phyloP scores from a whole-genome alignment of 1,140 invertebrate species.

The Cotesia chilonis region DNA sequence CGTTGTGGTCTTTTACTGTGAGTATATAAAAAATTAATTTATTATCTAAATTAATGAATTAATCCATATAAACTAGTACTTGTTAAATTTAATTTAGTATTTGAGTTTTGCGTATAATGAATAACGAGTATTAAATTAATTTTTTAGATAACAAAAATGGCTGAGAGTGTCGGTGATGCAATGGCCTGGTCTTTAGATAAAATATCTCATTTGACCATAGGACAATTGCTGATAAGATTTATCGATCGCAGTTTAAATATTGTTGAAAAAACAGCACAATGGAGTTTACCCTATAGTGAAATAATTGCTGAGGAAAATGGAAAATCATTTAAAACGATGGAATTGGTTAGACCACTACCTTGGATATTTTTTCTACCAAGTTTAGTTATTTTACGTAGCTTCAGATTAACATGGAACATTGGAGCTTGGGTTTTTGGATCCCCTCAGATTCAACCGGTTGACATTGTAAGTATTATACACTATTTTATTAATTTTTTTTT shows the following conservation, averaged over 20 bases:
- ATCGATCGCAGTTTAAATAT: constrained; percentile 65
- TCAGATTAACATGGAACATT: constrained; percentile 61
- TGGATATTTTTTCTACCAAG: constrained; percentile 69
- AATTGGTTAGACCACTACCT: constrained; percentile 67
- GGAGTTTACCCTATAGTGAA: constrained; percentile 64
- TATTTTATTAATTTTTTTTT: not conserved
- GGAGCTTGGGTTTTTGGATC: constrained; percentile 61
- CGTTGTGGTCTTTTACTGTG: not conserved
- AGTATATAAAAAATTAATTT: not conserved
- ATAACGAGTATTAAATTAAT: not conserved
- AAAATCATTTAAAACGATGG: constrained; percentile 52
- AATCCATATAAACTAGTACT: too few species aligned
- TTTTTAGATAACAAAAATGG: not conserved
- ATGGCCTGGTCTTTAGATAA: constrained; percentile 42
- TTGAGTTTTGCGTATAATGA: not conserved
- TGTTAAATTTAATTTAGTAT: not conserved
- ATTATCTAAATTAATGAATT: not conserved
- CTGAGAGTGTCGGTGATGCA: constrained; percentile 30
- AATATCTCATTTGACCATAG: constrained; percentile 50
- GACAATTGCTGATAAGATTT: constrained; percentile 62
- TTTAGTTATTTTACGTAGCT: constrained; percentile 62
- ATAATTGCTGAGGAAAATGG: constrained; percentile 57
- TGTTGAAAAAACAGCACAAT: constrained; percentile 68
- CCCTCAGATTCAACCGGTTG: constrained; percentile 62
- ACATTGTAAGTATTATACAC: constrained; percentile 60